These are phyloP conservation scores for Sebastes hubbsi DNA, from an alignment of 2,797 vertebrate genomes.

Conservation along the genomic window DNA sequence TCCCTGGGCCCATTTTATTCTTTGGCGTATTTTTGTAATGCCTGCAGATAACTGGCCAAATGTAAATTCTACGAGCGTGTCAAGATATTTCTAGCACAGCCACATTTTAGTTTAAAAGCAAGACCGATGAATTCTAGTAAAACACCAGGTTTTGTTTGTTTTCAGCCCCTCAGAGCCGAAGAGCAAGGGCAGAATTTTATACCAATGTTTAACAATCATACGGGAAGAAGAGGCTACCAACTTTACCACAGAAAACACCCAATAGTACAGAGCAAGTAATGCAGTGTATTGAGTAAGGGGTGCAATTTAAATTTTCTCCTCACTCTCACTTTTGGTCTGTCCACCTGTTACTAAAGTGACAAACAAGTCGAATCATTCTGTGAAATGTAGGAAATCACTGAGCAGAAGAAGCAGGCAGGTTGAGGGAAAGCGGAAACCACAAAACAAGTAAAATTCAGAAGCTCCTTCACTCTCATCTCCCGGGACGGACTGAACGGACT, in stretches of 20 bases:
- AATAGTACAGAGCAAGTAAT: slow-evolving; percentile 31
- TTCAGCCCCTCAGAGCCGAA: slow-evolving; percentile 60
- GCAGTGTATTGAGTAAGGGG: slow-evolving; percentile 10
- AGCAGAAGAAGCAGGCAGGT: slow-evolving; percentile 27
- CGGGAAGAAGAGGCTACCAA: slow-evolving; percentile 23
- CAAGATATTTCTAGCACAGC: slow-evolving; percentile 55
- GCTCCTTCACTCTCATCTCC: slow-evolving; percentile 47
- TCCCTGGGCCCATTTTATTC: slow-evolving; percentile 63
- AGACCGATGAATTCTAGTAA: not conserved
- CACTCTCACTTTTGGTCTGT: slow-evolving; percentile 16
- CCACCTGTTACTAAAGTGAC: slow-evolving; percentile 23
- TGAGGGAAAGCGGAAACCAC: slow-evolving; percentile 17
- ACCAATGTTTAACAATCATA: slow-evolving; percentile 55
- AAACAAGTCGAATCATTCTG: slow-evolving; percentile 61
- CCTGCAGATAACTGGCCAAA: slow-evolving; percentile 59
- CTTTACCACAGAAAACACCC: slow-evolving; percentile 12
- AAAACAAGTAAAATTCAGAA: slow-evolving; percentile 4
- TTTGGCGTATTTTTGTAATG: slow-evolving; percentile 65
- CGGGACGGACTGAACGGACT: slow-evolving; percentile 45
- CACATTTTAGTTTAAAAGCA: slow-evolving; percentile 46
- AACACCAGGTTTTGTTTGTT: slow-evolving; percentile 44
- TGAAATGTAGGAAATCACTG: slow-evolving; percentile 71
- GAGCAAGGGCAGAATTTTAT: slow-evolving; percentile 62
- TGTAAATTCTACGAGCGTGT: slow-evolving; percentile 50
- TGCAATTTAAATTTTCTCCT: not conserved